Evolutionary conservation across 2,797 vertebrate species (phyloP).

Genomic region (Steatocranus sp.): DNA sequence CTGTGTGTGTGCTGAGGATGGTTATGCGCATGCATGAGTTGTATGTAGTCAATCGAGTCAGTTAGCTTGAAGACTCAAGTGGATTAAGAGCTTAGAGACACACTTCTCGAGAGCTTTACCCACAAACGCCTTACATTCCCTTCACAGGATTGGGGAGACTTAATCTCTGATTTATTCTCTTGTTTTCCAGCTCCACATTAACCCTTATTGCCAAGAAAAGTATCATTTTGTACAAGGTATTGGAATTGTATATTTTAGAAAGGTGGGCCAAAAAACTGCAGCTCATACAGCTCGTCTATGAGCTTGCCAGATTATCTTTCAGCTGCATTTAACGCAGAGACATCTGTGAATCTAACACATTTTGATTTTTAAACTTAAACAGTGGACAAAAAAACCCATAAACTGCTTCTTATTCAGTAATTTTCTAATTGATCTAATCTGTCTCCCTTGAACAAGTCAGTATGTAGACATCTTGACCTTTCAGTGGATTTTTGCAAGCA

Average conservation of each 20-base stretch:
- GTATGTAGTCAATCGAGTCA: not conserved
- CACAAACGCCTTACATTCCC: constrained; percentile 24
- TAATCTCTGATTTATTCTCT: constrained; percentile 47
- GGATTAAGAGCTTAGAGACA: constrained; percentile 62
- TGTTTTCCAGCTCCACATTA: constrained; percentile 6
- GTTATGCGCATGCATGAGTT: not conserved
- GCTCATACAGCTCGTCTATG: not conserved
- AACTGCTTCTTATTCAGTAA: not conserved
- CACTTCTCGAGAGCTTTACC: constrained; percentile 43
- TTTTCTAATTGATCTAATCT: not conserved
- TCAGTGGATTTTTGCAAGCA: not conserved
- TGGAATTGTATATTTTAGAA: not conserved
- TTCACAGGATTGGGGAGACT: constrained; percentile 15
- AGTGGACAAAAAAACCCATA: not conserved
- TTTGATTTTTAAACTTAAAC: not conserved
- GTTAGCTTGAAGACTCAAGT: constrained; percentile 33
- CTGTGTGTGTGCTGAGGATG: not conserved
- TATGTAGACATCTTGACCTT: not conserved
- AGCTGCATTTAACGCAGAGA: not conserved
- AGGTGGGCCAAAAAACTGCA: not conserved
- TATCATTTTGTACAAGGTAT: not conserved
- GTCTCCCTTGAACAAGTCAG: not conserved
- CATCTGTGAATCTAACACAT: not conserved
- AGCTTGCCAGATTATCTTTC: not conserved
- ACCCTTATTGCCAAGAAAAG: not conserved